Evolutionary conservation across 92 coral and sea anemone genomes (phyloP).

Genomic region (Muricea muricata): DNA sequence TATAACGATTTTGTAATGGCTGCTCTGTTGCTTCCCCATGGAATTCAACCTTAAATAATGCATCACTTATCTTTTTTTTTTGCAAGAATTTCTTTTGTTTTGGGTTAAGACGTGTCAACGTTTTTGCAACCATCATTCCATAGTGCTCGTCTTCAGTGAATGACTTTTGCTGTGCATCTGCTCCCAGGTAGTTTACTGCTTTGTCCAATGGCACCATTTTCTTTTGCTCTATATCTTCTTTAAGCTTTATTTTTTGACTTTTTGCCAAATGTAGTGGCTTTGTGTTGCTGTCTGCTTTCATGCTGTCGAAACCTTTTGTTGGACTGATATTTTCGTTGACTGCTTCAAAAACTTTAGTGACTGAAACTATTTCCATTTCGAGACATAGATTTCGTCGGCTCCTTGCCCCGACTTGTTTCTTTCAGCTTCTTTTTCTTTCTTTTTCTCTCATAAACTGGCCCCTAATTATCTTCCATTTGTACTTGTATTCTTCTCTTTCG

Average conservation of each 20-base stretch:
- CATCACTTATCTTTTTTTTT: background rate
- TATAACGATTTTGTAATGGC: background rate
- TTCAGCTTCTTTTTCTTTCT: constrained; percentile 14
- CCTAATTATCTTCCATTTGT: constrained; percentile 3
- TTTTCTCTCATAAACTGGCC: constrained; percentile 23
- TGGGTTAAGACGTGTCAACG: constrained; percentile 30
- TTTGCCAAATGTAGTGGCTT: constrained; percentile 6
- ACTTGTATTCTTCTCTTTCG: background rate
- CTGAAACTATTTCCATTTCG: constrained; percentile 40
- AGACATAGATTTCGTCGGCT: constrained; percentile 7
- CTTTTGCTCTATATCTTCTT: constrained; percentile 18
- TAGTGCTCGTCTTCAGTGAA: constrained; percentile 41
- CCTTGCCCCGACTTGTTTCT: constrained; percentile 2
- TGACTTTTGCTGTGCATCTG: constrained; percentile 21
- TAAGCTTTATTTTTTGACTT: constrained; percentile 26
- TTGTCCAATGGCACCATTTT: constrained; percentile 38
- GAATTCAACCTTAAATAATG: constrained; percentile 24
- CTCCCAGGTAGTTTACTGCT: constrained; percentile 22
- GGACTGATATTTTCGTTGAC: constrained; percentile 35
- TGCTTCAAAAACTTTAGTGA: constrained; percentile 23
- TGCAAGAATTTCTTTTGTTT: constrained; percentile 5
- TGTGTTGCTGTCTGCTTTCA: constrained; percentile 14
- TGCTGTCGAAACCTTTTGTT: constrained; percentile 30
- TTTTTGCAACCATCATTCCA: constrained; percentile 44
- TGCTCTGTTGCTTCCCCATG: background rate